Conservation (phyloP, 2,888 invertebrate species). For the Crematogaster levior region DNA sequence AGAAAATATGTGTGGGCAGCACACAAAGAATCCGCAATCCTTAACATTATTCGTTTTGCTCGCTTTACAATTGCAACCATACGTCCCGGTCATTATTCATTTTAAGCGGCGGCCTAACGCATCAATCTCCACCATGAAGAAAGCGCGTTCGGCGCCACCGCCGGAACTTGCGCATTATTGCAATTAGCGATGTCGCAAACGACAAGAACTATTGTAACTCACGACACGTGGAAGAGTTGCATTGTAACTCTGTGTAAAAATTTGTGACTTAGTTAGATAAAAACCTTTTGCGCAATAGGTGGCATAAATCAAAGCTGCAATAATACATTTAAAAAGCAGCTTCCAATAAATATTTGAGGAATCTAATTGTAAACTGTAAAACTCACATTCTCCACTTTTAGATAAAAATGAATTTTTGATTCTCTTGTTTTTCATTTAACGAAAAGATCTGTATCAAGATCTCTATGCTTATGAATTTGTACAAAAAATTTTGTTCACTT, state of each 20-base stretch:
- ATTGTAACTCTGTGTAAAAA: background rate
- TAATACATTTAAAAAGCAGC: background rate
- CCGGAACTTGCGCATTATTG: slow-evolving; percentile 33
- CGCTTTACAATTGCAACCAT: slow-evolving; percentile 17
- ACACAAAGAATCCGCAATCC: slow-evolving; percentile 3
- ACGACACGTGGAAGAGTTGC: background rate
- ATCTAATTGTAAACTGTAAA: too few species aligned
- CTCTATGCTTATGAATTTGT: background rate
- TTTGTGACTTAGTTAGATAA: background rate
- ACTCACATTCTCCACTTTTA: too few species aligned
- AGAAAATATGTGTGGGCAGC: background rate
- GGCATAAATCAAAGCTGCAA: background rate
- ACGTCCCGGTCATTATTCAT: slow-evolving; percentile 27
- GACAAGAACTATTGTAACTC: background rate
- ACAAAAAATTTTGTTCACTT: background rate
- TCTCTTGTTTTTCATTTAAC: too few species aligned
- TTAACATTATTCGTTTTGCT: slow-evolving; percentile 28
- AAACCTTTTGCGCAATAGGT: too few species aligned
- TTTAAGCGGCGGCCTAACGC: slow-evolving; percentile 17
- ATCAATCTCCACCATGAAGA: slow-evolving; percentile 15
- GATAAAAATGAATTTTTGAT: too few species aligned
- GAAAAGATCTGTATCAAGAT: too few species aligned
- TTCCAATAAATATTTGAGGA: too few species aligned
- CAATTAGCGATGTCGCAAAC: slow-evolving; percentile 31
- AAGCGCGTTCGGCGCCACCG: slow-evolving; percentile 30